Evolutionary conservation across 2,888 invertebrate genomes (phyloP).

Genomic region (Pseudococcus jackbeardsleyi): DNA sequence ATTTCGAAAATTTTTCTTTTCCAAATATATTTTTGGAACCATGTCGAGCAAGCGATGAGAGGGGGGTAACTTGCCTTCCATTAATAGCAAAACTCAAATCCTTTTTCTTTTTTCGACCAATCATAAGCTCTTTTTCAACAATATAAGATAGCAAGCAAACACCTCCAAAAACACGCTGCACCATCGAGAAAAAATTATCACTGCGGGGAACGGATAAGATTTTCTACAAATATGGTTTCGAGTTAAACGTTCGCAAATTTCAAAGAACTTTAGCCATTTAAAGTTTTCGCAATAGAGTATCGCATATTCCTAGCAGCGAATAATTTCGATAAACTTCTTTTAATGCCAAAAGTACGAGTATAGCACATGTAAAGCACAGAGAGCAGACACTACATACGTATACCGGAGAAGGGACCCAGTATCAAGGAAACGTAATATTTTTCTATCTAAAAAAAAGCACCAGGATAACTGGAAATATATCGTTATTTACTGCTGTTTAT

Average conservation of each 20-base stretch:
- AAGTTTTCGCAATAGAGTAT: slow-evolving; percentile 3
- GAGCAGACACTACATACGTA: background rate
- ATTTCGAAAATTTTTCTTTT: too few relatives aligned
- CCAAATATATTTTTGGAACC: too few relatives aligned
- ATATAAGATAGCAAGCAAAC: background rate
- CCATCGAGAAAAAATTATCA: slow-evolving; percentile 36
- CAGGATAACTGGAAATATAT: slow-evolving; percentile 36
- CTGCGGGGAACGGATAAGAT: slow-evolving; percentile 38
- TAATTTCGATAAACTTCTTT: slow-evolving; percentile 52
- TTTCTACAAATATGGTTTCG: slow-evolving; percentile 41
- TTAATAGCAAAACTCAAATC: too few relatives aligned
- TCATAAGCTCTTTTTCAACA: too few relatives aligned
- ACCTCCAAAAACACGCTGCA: background rate
- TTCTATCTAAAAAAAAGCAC: slow-evolving; percentile 17
- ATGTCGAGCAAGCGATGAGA: too few relatives aligned
- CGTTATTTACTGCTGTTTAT: slow-evolving; percentile 50
- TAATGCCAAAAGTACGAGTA: slow-evolving; percentile 9
- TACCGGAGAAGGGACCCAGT: background rate
- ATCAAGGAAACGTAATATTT: slow-evolving; percentile 10
- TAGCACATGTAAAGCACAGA: background rate
- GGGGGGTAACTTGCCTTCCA: too few relatives aligned
- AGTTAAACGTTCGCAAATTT: slow-evolving; percentile 42
- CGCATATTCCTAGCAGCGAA: background rate
- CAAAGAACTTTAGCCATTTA: slow-evolving; percentile 5
- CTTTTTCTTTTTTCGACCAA: too few relatives aligned